A percentile compares a stretch with the other conserved stretches of the same genome.
Conservation (phyloP, 92 coral and sea anemone species). For the Palythoa grandiflora region DNA sequence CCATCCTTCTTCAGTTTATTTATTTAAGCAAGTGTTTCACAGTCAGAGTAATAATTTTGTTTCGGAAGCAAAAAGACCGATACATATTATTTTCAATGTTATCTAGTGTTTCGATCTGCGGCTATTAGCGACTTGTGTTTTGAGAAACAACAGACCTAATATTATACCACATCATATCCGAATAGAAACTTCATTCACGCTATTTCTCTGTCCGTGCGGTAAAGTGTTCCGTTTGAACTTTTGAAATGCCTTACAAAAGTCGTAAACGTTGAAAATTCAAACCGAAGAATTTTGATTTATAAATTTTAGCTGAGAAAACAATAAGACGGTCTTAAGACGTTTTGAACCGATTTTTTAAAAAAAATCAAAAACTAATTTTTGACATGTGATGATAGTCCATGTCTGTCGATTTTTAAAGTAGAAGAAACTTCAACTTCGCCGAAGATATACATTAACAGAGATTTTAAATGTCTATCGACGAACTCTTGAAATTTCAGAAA, state of each 20-base stretch:
- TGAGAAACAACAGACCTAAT: no score
- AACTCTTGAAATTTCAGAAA: constrained; percentile 34
- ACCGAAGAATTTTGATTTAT: background rate
- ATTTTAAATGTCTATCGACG: constrained; percentile 13
- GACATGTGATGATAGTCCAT: background rate
- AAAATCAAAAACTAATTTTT: background rate
- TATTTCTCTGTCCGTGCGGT: no score
- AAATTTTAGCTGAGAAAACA: background rate
- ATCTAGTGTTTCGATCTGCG: no score
- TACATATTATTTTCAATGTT: no score
- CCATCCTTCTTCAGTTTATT: no score
- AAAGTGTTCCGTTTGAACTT: no score
- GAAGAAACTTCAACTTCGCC: background rate
- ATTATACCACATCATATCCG: no score
- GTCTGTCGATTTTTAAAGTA: background rate
- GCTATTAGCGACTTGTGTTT: no score
- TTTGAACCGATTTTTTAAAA: background rate
- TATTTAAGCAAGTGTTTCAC: no score
- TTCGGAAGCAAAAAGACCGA: no score
- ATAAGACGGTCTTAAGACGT: background rate
- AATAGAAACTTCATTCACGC: no score
- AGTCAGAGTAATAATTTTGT: no score
- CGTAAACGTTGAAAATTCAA: background rate
- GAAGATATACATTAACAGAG: background rate
- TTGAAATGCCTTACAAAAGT: background rate